phyloP scores from a whole-genome alignment of 2,797 vertebrate genomes.

The Amazona finschi region DNA sequence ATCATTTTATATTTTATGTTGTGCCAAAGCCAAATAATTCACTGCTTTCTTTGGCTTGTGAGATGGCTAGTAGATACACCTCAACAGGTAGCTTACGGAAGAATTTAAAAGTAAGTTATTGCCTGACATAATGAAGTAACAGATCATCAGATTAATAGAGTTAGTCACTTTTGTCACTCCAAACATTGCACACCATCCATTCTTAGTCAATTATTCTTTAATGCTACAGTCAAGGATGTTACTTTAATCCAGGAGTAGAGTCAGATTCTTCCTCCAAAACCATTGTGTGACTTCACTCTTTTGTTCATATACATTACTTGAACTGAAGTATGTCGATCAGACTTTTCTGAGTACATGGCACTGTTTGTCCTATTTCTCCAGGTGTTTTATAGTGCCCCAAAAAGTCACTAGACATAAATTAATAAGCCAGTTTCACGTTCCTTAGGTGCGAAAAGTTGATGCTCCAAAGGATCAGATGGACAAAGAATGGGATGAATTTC shows the following conservation, averaged over 20 bases:
- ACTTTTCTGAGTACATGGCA: neutral
- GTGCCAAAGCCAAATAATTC: neutral
- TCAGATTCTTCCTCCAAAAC: neutral
- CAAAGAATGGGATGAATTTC: constrained; percentile 99
- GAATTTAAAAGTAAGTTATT: neutral
- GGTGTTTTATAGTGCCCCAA: neutral
- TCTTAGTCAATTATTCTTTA: neutral
- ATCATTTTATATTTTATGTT: neutral
- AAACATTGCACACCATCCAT: neutral
- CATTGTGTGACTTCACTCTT: neutral
- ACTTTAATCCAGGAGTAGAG: neutral
- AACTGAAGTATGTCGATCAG: neutral
- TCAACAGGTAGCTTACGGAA: neutral
- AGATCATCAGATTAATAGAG: neutral
- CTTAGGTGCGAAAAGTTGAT: constrained; percentile 91
- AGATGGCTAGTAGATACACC: neutral
- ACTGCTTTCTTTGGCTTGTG: neutral
- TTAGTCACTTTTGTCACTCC: neutral
- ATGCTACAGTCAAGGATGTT: neutral
- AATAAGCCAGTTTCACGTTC: neutral
- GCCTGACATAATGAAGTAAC: neutral
- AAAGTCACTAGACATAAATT: neutral
- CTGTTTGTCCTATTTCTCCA: neutral
- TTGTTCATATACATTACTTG: neutral
- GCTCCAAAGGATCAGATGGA: constrained; percentile 97